Conservation (phyloP, 2,888 invertebrate genomes). For the Ferrisia virgata region DNA sequence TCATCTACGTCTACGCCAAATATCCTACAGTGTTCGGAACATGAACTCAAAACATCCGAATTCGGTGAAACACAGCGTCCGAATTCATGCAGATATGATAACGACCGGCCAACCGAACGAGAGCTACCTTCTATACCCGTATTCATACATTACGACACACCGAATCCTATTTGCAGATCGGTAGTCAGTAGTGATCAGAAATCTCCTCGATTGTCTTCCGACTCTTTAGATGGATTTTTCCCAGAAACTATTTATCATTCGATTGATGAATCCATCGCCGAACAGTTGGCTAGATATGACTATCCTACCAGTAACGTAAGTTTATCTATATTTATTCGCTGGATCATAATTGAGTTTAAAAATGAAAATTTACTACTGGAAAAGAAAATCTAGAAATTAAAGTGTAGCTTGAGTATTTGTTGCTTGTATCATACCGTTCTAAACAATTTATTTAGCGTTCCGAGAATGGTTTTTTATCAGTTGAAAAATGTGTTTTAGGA, state of each 20-base stretch:
- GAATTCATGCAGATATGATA: constrained; percentile 24
- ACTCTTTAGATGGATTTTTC: not conserved
- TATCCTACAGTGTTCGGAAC: not conserved
- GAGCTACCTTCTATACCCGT: constrained; percentile 40
- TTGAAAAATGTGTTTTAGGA: constrained; percentile 13
- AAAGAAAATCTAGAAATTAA: no score
- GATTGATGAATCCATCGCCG: constrained; percentile 49
- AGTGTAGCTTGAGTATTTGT: no score
- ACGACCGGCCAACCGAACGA: constrained; percentile 36
- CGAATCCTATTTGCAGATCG: constrained; percentile 49
- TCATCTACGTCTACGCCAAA: not conserved
- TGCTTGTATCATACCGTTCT: no score
- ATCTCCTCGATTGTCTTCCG: not conserved
- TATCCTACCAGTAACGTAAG: constrained; percentile 42
- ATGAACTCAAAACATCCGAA: not conserved
- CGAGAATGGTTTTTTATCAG: no score
- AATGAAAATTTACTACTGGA: no score
- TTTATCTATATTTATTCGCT: not conserved
- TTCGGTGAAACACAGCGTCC: constrained; percentile 11
- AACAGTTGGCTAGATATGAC: constrained; percentile 41
- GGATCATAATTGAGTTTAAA: no score
- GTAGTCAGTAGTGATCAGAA: constrained; percentile 39
- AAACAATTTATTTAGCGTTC: no score
- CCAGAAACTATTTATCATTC: constrained; percentile 49
- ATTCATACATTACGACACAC: constrained; percentile 50